Base-by-base conservation (phyloP, 2,113 vertebrate species). In the Microcebus jonahi region DNA sequence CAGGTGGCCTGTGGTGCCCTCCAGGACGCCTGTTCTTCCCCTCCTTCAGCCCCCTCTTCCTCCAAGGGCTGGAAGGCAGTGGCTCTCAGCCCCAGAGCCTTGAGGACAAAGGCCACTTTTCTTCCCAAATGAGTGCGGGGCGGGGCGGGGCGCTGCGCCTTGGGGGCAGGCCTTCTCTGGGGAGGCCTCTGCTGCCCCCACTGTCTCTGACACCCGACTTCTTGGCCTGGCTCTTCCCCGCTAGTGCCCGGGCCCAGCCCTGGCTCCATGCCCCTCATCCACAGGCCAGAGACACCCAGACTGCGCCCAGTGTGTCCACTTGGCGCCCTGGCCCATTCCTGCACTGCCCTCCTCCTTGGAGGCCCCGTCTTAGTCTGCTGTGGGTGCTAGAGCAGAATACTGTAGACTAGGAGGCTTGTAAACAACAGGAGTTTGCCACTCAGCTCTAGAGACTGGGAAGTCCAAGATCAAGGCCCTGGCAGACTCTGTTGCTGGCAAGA, bases 161-260 rank as follows among this genome's bases (percentile, higher is more conserved):
- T 77, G 42, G 12, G 39, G 70, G 36, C 15, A 6, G 3, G 13
- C 17, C 45, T 39, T 57, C 23, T 25, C 45, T 12, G 34, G 39
- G 42, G 85, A 34, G 77, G 34, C 39, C 29, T 67, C 27, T 5
- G 11, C 14, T 23, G 20, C 42, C 48, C 57, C 8, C 5, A 0
- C 10, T 0, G 0, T 17, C 23, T 34, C 25, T 5, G 55, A 20
- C 27, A 5, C 23, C 94, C 25, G 5, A 31, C 18, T 27, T 42
- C 55, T 68, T 31, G 61, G 21, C 42, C 45, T 53, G 65, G 36
- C 21, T 81, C n/a, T 34, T 70, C 34, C 59, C 57, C 36, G 39
- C 53, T 90, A 7, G 70, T 27, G 20, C 34, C 48, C 27, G 39
- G 83, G 29, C 48, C 45, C n/a, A 14, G 42, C 67, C 61, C 27